phyloP scores from a whole-genome alignment of 2,113 vertebrate species.

The Rhineura floridana region DNA sequence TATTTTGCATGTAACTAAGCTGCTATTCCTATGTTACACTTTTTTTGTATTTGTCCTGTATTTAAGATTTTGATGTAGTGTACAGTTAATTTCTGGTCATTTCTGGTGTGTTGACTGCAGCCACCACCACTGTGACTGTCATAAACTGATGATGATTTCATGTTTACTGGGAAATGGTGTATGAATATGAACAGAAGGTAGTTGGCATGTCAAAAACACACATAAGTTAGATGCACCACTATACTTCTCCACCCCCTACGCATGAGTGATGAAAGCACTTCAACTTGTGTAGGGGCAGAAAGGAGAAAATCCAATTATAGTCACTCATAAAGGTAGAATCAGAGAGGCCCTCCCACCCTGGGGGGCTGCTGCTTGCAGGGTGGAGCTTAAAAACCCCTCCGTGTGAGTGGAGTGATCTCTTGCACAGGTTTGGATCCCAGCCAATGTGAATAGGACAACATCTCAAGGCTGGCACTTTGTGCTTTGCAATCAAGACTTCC shows the following conservation, averaged over 20 bases:
- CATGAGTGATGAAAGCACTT: background rate
- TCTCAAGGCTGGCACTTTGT: background rate
- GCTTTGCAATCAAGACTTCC: background rate
- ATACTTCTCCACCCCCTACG: background rate
- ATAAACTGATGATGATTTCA: background rate
- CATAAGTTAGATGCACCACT: background rate
- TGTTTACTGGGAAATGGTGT: background rate
- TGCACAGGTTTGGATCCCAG: background rate
- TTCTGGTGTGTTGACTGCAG: background rate
- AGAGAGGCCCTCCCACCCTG: background rate
- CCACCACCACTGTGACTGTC: no score
- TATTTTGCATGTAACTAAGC: background rate
- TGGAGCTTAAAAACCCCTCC: background rate
- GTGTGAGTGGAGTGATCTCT: background rate
- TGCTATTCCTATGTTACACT: background rate
- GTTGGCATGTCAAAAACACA: background rate
- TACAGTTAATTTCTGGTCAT: background rate
- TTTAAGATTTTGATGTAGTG: background rate
- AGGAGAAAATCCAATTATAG: background rate
- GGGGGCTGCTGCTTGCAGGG: background rate
- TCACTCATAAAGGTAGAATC: no score
- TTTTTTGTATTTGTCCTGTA: background rate
- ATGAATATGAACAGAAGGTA: background rate
- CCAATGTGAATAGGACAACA: background rate
- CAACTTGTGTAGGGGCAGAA: background rate